Conservation (phyloP, 2,113 vertebrate species). For the Alethe diademata region DNA sequence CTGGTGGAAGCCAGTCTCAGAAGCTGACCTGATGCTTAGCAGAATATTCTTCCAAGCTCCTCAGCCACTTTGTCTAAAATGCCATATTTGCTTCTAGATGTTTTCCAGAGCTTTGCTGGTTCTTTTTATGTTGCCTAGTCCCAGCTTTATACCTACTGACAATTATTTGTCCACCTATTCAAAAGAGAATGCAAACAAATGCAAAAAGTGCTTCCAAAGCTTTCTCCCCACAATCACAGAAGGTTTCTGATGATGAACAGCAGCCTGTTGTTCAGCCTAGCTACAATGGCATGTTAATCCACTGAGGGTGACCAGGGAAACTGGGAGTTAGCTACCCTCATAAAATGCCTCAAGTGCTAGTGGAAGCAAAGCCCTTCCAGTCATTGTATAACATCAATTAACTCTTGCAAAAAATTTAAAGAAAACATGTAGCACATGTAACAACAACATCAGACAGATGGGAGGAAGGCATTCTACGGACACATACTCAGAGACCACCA, state of each 20-base stretch:
- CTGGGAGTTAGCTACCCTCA: background rate
- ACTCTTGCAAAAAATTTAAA: background rate
- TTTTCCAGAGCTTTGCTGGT: background rate
- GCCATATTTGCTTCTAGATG: background rate
- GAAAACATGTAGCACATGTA: background rate
- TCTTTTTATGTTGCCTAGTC: background rate
- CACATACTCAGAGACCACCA: background rate
- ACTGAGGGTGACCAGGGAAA: background rate
- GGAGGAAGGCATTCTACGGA: background rate
- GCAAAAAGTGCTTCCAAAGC: conserved; percentile 46
- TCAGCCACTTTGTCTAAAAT: background rate
- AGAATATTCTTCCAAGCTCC: background rate
- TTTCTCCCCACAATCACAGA: background rate
- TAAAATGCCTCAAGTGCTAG: background rate
- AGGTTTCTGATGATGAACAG: conserved; percentile 25
- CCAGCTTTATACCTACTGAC: background rate
- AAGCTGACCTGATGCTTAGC: background rate
- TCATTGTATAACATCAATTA: background rate
- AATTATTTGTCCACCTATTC: conserved; percentile 24
- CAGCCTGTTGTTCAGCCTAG: background rate
- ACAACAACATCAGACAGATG: background rate
- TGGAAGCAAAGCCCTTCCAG: background rate
- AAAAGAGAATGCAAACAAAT: conserved; percentile 21
- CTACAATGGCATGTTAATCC: conserved; percentile 44
- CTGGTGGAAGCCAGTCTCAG: background rate